A percentile compares a stretch with the other conserved stretches of the same genome.
phyloP scores from a whole-genome alignment of 2,888 invertebrate species.

The Perizoma affinitatum region DNA sequence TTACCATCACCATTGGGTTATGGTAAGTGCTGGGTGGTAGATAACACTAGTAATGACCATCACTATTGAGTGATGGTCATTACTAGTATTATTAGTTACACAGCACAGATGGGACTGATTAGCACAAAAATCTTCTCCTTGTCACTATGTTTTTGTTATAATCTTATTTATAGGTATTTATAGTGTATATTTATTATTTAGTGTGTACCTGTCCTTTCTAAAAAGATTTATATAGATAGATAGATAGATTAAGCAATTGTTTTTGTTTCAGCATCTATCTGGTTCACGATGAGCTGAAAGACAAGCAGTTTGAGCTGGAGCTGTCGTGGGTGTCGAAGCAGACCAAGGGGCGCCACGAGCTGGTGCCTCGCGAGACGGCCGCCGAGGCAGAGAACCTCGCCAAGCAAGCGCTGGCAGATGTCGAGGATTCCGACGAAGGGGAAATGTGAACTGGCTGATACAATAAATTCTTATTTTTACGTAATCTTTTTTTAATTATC shows the following conservation, averaged over 20 bases:
- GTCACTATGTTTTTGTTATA: no score
- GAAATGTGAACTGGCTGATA: constrained; percentile 83
- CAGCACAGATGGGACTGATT: no score
- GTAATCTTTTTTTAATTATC: constrained; percentile 29
- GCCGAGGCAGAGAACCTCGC: constrained; percentile 94
- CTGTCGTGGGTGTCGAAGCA: constrained; percentile 96
- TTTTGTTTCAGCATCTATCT: constrained; percentile 88
- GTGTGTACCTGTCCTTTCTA: no score
- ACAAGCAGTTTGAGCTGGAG: constrained; percentile 97
- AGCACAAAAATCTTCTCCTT: no score
- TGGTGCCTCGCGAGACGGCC: constrained; percentile 90
- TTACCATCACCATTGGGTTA: no score
- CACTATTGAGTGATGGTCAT: no score
- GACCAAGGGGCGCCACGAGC: constrained; percentile 90
- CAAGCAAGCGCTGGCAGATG: constrained; percentile 93
- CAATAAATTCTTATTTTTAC: constrained; percentile 67
- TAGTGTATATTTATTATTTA: no score
- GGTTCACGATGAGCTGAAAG: constrained; percentile 97
- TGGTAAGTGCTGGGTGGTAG: no score
- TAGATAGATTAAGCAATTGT: neutral
- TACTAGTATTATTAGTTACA: no score
- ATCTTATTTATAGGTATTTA: no score
- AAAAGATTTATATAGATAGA: no score
- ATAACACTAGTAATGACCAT: no score
- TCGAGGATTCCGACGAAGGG: constrained; percentile 92